Evolutionary conservation across 2,888 invertebrate genomes (phyloP), one percentile per base, ranked within the genome.

Genomic region (Xiphydria camelus): DNA sequence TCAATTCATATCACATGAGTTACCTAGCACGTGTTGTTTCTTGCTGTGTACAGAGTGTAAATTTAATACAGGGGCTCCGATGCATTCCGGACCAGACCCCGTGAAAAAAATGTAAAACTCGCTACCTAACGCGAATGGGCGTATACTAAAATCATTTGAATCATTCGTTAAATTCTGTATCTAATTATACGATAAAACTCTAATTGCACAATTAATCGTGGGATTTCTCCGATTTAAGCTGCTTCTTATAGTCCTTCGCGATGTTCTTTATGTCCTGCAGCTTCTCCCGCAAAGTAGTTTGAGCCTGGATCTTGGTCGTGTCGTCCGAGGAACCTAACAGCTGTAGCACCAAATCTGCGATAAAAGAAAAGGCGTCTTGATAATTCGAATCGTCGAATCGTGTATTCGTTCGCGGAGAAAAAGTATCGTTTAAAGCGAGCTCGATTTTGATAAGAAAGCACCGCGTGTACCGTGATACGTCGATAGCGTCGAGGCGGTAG

Each of bases 381-480:
- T 9, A 25, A 1, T 19, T 25, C 10, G 25, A 17, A 9, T 9
- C 32, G 18, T 33, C 1, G 2, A 7, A 19, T 25, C 17, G 9
- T 10, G 36, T 7, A 35, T 14, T 15, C 2, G 6, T 35, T 15
- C 1, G n/a, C n/a, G n/a, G n/a, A n/a, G n/a, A n/a, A n/a, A n/a
- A n/a, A n/a, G 7, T 7, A 26, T 7, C 5, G 15, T 12, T 29
- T 29, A 29, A 7, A 29, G 3, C n/a, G 1, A 46, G 3, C 12
- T 12, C 10, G 18, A 22, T 4, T 12, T 52, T 29, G 45, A 38
- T 53, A 68, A 77, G 74, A n/a, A n/a, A n/a, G n/a, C n/a, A n/a
- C n/a, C n/a, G n/a, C n/a, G n/a, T n/a, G n/a, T 77, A 94, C 94
- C 93, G 79, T 94, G 90, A 75, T 87, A 91, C 37, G 80, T 77